Percentiles rank a stretch among this genome's conserved stretches.
phyloP scores from a whole-genome alignment of 53 echinoderm and acorn worm genomes.

The Holothuria scabra region DNA sequence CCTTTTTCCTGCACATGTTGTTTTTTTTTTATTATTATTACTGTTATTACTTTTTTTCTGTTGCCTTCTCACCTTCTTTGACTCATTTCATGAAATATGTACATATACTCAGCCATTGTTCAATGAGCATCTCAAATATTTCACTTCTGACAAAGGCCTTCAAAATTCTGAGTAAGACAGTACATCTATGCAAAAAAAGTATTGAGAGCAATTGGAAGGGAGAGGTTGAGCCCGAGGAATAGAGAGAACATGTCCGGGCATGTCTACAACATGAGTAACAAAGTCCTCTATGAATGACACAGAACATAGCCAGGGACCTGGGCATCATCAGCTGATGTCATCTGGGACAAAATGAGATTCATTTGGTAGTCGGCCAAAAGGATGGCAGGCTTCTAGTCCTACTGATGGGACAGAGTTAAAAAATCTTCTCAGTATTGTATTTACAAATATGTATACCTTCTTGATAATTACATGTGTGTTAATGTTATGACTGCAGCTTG shows the following conservation, averaged over 20 bases:
- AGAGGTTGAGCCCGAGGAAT: neutral
- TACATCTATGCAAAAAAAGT: neutral
- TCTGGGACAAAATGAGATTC: too few relatives aligned
- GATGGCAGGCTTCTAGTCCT: neutral
- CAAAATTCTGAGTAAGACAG: slow-evolving; percentile 14
- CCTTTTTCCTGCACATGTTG: too few relatives aligned
- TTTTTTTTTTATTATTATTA: too few relatives aligned
- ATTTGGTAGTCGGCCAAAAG: slow-evolving; percentile 26
- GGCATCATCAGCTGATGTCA: slow-evolving; percentile 12
- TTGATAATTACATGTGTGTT: too few relatives aligned
- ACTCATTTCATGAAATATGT: too few relatives aligned
- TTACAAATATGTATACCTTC: too few relatives aligned
- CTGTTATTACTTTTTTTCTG: too few relatives aligned
- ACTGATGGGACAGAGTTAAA: too few relatives aligned
- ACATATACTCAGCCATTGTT: neutral
- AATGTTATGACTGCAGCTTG: too few relatives aligned
- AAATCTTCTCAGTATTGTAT: too few relatives aligned
- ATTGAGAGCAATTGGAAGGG: neutral
- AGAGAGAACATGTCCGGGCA: slow-evolving; percentile 31
- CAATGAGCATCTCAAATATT: neutral
- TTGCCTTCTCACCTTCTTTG: too few relatives aligned
- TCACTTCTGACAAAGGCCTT: slow-evolving; percentile 14
- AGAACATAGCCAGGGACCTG: slow-evolving; percentile 23
- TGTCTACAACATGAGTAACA: slow-evolving; percentile 29
- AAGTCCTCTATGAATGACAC: slow-evolving; percentile 31